phyloP scores from a whole-genome alignment of 1,140 invertebrate genomes.

The Drosophila funebris region DNA sequence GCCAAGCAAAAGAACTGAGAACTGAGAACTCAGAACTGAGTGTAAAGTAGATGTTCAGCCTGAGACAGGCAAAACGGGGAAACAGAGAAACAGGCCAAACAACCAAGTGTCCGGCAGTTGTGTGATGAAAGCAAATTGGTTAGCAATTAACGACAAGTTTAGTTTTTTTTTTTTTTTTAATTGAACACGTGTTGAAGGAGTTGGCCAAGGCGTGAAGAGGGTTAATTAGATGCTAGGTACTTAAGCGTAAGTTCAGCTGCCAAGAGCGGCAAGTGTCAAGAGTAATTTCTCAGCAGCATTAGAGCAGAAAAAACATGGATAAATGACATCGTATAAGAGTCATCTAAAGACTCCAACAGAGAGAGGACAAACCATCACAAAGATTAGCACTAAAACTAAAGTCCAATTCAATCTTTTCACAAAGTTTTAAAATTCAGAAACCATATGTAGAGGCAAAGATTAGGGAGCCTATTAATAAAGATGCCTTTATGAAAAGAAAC shows the following conservation, averaged over 20 bases:
- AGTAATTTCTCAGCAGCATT: not conserved
- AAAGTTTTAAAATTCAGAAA: no score
- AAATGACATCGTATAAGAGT: no score
- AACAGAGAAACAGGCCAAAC: not conserved
- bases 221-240: conserved; percentile 25
- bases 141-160: conserved; percentile 66
- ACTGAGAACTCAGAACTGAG: not conserved
- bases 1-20: not conserved
- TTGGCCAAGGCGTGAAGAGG: conserved; percentile 6
- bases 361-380: no score
- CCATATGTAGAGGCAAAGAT: no score
- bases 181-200: conserved; percentile 57
- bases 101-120: conserved; percentile 42
- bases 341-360: no score
- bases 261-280: not conserved
- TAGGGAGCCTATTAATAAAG: no score
- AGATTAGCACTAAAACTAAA: no score
- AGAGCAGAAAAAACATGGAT: no score
- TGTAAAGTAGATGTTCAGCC: not conserved
- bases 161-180: no score
- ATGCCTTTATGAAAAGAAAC: no score
- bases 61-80: not conserved
- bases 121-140: conserved; percentile 61
- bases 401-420: no score
- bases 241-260: not conserved